These are phyloP conservation scores for Homalodisca vitripennis DNA, from an alignment of 1,140 invertebrate genomes.

Conservation along the genomic window DNA sequence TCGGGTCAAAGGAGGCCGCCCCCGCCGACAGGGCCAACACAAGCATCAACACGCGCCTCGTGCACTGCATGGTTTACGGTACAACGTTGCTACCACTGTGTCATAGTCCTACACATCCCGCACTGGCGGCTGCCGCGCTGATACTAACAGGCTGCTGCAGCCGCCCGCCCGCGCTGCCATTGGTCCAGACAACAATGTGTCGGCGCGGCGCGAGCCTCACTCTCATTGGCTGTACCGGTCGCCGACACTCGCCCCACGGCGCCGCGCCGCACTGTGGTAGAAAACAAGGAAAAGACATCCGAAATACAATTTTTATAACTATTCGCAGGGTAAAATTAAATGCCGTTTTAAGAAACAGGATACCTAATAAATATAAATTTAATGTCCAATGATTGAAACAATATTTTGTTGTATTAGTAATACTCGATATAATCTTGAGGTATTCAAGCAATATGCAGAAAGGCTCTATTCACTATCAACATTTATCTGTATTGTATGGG, in stretches of 20 bases:
- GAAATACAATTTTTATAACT: background rate
- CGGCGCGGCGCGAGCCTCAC: background rate
- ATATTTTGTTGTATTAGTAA: background rate
- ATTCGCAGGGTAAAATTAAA: background rate
- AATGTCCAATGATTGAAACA: background rate
- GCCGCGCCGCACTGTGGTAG: background rate
- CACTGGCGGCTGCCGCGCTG: background rate
- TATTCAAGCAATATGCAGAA: no score
- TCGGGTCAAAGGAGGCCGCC: background rate
- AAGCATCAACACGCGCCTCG: background rate
- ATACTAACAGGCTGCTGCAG: background rate
- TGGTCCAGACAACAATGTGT: conserved; percentile 8
- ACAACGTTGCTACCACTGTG: background rate
- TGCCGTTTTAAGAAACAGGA: background rate
- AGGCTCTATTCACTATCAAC: no score
- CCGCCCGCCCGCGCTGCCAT: background rate
- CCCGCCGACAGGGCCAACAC: background rate
- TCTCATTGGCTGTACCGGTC: background rate
- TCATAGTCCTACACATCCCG: background rate
- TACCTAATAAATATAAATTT: background rate
- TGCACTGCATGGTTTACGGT: background rate
- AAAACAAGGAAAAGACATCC: background rate
- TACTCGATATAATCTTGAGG: no score
- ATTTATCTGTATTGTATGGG: no score
- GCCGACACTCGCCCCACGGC: background rate